A percentile compares a stretch with the other conserved stretches of the same genome.
Conservation (phyloP, 2,113 vertebrate species). For the Microtus oregoni region DNA sequence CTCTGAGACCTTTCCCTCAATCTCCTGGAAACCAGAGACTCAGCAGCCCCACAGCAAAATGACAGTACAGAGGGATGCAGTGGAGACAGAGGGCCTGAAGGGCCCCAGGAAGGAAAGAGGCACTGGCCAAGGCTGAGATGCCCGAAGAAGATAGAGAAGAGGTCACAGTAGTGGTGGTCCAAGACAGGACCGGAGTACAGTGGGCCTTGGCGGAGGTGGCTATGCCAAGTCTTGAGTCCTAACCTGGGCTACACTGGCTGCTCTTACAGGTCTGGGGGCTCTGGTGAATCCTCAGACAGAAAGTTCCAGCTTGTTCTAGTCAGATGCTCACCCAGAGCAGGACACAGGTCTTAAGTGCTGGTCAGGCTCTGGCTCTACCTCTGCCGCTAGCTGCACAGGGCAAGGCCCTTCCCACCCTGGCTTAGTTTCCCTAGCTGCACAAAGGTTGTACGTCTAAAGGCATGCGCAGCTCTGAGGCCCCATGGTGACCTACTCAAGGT, state of each 20-base stretch:
- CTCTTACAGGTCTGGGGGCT: background rate
- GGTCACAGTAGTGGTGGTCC: rapidly evolving
- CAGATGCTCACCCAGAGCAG: no score
- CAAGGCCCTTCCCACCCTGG: rapidly evolving
- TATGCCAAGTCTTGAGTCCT: rapidly evolving
- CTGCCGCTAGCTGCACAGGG: rapidly evolving
- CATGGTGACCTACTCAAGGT: background rate
- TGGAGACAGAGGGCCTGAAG: background rate
- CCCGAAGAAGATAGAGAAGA: rapidly evolving
- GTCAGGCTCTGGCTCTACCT: background rate
- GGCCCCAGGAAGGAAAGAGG: background rate
- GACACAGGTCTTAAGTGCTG: background rate
- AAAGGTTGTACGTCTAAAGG: background rate
- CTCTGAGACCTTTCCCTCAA: rapidly evolving
- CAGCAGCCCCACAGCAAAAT: no score
- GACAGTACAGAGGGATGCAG: background rate
- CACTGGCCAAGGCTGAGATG: rapidly evolving
- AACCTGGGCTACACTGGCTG: rapidly evolving
- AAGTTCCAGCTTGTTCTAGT: background rate
- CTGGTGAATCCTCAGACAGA: rapidly evolving
- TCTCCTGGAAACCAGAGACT: background rate
- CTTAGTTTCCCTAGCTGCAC: background rate
- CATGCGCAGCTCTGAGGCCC: background rate
- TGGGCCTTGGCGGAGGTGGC: rapidly evolving
- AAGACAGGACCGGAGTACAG: background rate